Conservation (phyloP, 2,888 invertebrate species). For the Apotomis betuletana region DNA sequence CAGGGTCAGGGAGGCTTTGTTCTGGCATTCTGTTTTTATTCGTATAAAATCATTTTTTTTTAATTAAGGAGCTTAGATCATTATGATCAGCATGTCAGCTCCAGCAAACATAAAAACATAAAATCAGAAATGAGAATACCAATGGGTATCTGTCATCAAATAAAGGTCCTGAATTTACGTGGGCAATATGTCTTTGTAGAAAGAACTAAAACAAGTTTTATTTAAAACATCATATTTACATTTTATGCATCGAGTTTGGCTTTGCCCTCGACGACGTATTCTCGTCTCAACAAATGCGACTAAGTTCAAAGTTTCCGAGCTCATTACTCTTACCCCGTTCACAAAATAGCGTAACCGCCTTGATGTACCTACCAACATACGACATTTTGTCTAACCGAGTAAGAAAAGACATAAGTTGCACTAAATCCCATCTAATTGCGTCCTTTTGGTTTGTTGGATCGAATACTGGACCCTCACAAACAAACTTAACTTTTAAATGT, state of each 20-base stretch:
- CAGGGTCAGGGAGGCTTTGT: slow-evolving; percentile 13
- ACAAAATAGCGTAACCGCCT: background rate
- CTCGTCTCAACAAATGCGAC: slow-evolving; percentile 20
- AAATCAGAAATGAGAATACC: no score
- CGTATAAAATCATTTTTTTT: no score
- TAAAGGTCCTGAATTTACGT: no score
- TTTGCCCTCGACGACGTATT: slow-evolving; percentile 7
- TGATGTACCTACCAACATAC: background rate
- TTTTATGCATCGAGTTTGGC: slow-evolving; percentile 1
- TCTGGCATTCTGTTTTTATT: background rate
- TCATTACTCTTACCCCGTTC: slow-evolving; percentile 16
- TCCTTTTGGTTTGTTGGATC: background rate
- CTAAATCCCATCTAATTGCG: background rate
- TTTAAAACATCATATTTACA: background rate
- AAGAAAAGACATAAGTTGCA: slow-evolving; percentile 3
- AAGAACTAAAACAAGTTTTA: no score
- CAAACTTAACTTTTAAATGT: slow-evolving; percentile 33
- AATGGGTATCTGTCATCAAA: no score
- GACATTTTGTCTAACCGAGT: background rate
- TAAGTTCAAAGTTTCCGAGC: slow-evolving; percentile 31
- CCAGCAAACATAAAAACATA: no score
- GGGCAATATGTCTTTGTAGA: no score
- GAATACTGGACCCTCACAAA: slow-evolving; percentile 14
- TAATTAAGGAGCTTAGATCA: no score
- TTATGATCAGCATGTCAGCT: no score